A percentile compares a stretch with the other conserved stretches of the same genome.
Evolutionary conservation across 2,113 vertebrate genomes (phyloP).

Genomic region (Numenius arquata): DNA sequence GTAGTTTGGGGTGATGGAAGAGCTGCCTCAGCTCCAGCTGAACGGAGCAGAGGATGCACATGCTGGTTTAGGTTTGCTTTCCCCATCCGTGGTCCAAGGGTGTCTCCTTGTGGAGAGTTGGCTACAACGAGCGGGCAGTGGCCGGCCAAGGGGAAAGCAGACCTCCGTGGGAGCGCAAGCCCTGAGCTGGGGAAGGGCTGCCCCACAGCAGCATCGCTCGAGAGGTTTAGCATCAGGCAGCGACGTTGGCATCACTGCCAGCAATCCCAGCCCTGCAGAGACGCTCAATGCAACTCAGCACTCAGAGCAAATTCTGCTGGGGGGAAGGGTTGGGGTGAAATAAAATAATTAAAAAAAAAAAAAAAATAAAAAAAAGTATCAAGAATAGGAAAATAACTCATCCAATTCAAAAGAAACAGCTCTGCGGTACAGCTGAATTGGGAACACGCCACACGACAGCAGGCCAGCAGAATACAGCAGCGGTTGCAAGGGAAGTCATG

Average conservation of each 20-base stretch:
- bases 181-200: background rate
- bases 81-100: background rate
- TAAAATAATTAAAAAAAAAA: background rate
- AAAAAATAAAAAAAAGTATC: too few relatives aligned
- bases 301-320: background rate
- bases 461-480: background rate
- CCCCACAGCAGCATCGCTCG: background rate
- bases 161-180: background rate
- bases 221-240: background rate
- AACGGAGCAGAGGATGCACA: background rate
- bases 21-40: background rate
- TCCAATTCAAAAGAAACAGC: background rate
- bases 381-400: background rate
- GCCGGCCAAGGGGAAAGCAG: background rate
- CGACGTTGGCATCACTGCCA: fast-evolving
- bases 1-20: fast-evolving
- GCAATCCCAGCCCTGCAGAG: background rate
- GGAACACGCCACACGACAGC: background rate
- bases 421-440: background rate
- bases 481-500: fast-evolving
- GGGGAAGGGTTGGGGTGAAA: too few relatives aligned
- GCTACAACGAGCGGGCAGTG: background rate
- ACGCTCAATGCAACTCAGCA: background rate
- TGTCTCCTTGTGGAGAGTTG: background rate
- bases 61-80: background rate